phyloP scores from a whole-genome alignment of 2,888 invertebrate genomes.

The Imbricaverruca yamaguchii region DNA sequence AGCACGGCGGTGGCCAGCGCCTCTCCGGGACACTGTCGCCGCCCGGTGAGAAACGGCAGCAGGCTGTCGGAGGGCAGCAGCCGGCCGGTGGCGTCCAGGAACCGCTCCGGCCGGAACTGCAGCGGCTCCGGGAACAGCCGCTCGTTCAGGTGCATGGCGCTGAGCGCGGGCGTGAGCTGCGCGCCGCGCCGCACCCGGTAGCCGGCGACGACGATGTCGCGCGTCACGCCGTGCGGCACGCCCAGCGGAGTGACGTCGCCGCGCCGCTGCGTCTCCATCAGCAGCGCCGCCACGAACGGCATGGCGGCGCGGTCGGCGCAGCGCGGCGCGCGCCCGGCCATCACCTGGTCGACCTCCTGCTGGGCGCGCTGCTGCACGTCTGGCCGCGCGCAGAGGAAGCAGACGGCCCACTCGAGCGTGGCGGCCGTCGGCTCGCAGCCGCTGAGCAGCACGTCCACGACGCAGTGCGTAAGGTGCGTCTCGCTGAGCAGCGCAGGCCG shows the following conservation, averaged over 20 bases:
- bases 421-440: slow-evolving; percentile 26
- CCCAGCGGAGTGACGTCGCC: slow-evolving; percentile 26
- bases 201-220: slow-evolving; percentile 25
- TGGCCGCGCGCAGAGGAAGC: slow-evolving; percentile 24
- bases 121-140: slow-evolving; percentile 25
- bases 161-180: slow-evolving; percentile 27
- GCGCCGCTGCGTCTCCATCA: slow-evolving; percentile 23
- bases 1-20: slow-evolving; percentile 21
- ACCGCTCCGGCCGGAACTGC: slow-evolving; percentile 25
- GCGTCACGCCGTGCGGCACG: slow-evolving; percentile 23
- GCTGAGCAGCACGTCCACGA: slow-evolving; percentile 22
- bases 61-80: slow-evolving; percentile 19
- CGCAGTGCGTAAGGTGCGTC: slow-evolving; percentile 9
- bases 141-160: slow-evolving; percentile 27
- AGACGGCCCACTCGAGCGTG: slow-evolving; percentile 25
- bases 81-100: slow-evolving; percentile 22
- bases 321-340: slow-evolving; percentile 7
- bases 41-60: slow-evolving; percentile 23
- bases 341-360: slow-evolving; percentile 21
- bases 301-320: slow-evolving; percentile 20
- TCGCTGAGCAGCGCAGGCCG: slow-evolving; percentile 23
- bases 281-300: slow-evolving; percentile 22
- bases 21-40: slow-evolving; percentile 25
- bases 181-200: slow-evolving; percentile 26
- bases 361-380: slow-evolving; percentile 19